Percentiles rank a stretch among this genome's conserved stretches.
phyloP scores from a whole-genome alignment of 2,888 invertebrate genomes.

The Sarcophaga carnaria region DNA sequence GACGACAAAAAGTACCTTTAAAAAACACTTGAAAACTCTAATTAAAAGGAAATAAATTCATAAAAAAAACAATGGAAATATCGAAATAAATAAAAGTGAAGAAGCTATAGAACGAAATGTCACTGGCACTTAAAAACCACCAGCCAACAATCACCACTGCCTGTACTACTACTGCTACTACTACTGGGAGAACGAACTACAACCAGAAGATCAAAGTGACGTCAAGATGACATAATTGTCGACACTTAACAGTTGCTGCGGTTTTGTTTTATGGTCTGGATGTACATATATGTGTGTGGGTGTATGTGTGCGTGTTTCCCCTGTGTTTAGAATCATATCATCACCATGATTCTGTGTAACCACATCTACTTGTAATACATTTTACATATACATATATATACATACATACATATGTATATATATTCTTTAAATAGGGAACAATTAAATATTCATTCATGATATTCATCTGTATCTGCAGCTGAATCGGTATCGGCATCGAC shows the following conservation, averaged over 20 bases:
- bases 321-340: conserved; percentile 18
- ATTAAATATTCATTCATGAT: conserved; percentile 21
- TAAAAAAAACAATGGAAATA: not conserved
- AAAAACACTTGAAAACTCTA: conserved; percentile 24
- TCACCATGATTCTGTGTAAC: conserved; percentile 39
- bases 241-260: conserved; percentile 77
- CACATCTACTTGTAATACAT: too few species aligned
- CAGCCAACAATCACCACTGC: not conserved
- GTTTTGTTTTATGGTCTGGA: conserved; percentile 28
- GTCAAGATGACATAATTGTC: conserved; percentile 77
- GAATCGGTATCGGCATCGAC: not conserved
- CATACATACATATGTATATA: too few species aligned
- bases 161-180: conserved; percentile 22
- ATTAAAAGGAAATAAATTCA: not conserved
- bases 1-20: conserved; percentile 47
- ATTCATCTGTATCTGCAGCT: not conserved
- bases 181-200: not conserved
- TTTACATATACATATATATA: too few species aligned
- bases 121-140: not conserved
- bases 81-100: not conserved
- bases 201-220: conserved; percentile 75
- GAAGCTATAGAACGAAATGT: not conserved
- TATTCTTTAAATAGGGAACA: not conserved
- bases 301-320: not conserved
- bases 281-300: not conserved